phyloP scores from a whole-genome alignment of 2,113 vertebrate species.

The Egretta garzetta region DNA sequence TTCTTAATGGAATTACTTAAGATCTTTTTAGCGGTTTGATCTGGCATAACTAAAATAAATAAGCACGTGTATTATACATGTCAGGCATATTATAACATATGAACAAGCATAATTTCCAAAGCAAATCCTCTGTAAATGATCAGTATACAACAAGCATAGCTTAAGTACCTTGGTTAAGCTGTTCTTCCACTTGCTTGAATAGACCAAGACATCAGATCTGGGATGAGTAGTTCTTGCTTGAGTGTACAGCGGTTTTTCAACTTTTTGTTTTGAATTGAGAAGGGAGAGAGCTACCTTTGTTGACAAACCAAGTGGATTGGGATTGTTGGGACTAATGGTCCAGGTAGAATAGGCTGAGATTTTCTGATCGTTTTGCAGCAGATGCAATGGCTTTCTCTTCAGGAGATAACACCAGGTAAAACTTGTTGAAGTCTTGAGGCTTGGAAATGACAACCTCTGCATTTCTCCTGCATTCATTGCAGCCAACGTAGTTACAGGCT shows the following conservation, averaged over 20 bases:
- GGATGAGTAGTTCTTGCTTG: slow-evolving; percentile 87
- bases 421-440: slow-evolving; percentile 92
- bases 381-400: slow-evolving; percentile 87
- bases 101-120: not conserved
- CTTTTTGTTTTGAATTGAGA: slow-evolving; percentile 92
- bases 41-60: slow-evolving; percentile 3
- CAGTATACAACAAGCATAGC: not conserved
- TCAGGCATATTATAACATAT: not conserved
- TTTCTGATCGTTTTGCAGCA: slow-evolving; percentile 88
- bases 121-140: not conserved
- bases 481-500: slow-evolving; percentile 73
- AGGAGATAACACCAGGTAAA: slow-evolving; percentile 96
- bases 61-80: not conserved
- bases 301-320: slow-evolving; percentile 90
- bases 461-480: slow-evolving; percentile 77
- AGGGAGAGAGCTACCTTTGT: slow-evolving; percentile 96
- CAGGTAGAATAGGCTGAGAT: slow-evolving; percentile 91
- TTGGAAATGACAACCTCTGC: slow-evolving; percentile 87
- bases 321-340: slow-evolving; percentile 84
- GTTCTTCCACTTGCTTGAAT: slow-evolving; percentile 93
- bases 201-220: slow-evolving; percentile 89
- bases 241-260: slow-evolving; percentile 89
- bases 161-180: slow-evolving; percentile 85
- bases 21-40: not conserved
- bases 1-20: slow-evolving; percentile 17